Base-by-base conservation (phyloP, 2,888 invertebrate species). In the Koerneria pararmatus region DNA sequence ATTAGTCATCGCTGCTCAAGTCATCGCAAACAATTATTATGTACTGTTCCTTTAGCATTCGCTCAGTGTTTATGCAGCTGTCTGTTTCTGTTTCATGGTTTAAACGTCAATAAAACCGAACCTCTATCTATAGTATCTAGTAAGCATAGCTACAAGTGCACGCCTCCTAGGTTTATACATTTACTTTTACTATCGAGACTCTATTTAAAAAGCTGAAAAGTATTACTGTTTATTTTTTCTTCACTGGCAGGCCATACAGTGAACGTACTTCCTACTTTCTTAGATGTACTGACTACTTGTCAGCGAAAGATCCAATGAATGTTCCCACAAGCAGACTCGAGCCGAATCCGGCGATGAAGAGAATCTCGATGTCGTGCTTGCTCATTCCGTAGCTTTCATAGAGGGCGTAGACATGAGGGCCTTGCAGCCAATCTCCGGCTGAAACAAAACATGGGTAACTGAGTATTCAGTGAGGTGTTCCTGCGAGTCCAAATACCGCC, bases 351-450 rank as follows among this genome's bases (percentile, higher is more conserved):
- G 86, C 86, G 56, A 87, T 86, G 82, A 87, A 87, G 46, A 87
- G 79, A 27, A 86, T 74, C 73, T 86, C 85, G 67, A 86, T 86
- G 51, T 84, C 81, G 65, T 83, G 83, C 57, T 83, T 83, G 11
- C 83, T 78, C 85, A 87, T 86, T 3, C 84, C 84, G 75, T 87
- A 87, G 71, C 84, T 84, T 57, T 86, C 84, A 75, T 87, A 87
- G 59, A 87, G 77, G 2, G 86, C 86, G 75, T 87, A 87, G 34
- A 87, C 86, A 78, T 87, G 86, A 0, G 87, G 86, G 0, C 87
- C 87, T 76, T 87, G 86, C 41, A 87, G 77, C 87, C 87, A 87
- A 72, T 87, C 87, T 8, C 86, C 86, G 49, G 85, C 86, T 87
- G 78, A 68, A 84, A 82, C 31, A 68, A 51, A 70, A n/a, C 35